These are phyloP conservation scores for Porites lutea DNA, from an alignment of 64 coral and sea anemone genomes.

Conservation along the genomic window DNA sequence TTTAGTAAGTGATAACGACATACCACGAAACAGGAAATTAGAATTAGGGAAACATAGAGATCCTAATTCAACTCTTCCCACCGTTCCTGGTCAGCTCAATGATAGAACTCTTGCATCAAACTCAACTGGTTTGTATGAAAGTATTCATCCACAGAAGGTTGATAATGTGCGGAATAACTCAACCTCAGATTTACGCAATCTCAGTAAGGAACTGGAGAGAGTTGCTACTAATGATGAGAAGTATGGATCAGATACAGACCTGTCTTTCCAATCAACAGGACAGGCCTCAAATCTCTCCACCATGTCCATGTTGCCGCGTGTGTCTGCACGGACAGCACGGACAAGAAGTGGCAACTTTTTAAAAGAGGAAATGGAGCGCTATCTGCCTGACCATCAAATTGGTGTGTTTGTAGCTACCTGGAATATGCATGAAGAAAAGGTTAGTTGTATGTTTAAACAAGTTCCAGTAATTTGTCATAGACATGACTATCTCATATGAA, in stretches of 20 bases:
- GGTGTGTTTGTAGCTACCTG: slow-evolving; percentile 95
- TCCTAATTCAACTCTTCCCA: slow-evolving; percentile 82
- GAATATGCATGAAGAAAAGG: slow-evolving; percentile 99
- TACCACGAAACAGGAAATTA: slow-evolving; percentile 24
- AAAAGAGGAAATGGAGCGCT: slow-evolving; percentile 90
- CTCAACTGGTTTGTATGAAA: slow-evolving; percentile 62
- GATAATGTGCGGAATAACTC: slow-evolving; percentile 50
- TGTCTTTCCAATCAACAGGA: slow-evolving; percentile 56
- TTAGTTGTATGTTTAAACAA: no score
- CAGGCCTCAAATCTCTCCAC: slow-evolving; percentile 29
- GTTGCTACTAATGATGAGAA: slow-evolving; percentile 6
- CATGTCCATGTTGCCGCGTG: slow-evolving; percentile 58
- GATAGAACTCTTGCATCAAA: slow-evolving; percentile 23
- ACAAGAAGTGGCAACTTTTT: slow-evolving; percentile 91
- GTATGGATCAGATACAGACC: slow-evolving; percentile 79
- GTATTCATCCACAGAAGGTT: neutral
- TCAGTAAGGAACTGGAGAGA: slow-evolving; percentile 38
- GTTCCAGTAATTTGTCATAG: no score
- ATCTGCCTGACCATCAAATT: slow-evolving; percentile 85
- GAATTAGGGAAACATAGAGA: slow-evolving; percentile 11
- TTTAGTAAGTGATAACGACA: slow-evolving; percentile 36
- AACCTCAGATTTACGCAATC: slow-evolving; percentile 54
- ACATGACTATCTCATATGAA: no score
- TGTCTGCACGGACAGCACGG: slow-evolving; percentile 72
- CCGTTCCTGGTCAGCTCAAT: slow-evolving; percentile 46